A percentile compares a stretch with the other conserved stretches of the same genome.
Conservation (phyloP, 2,113 vertebrate species). For the Takifugu flavidus region DNA sequence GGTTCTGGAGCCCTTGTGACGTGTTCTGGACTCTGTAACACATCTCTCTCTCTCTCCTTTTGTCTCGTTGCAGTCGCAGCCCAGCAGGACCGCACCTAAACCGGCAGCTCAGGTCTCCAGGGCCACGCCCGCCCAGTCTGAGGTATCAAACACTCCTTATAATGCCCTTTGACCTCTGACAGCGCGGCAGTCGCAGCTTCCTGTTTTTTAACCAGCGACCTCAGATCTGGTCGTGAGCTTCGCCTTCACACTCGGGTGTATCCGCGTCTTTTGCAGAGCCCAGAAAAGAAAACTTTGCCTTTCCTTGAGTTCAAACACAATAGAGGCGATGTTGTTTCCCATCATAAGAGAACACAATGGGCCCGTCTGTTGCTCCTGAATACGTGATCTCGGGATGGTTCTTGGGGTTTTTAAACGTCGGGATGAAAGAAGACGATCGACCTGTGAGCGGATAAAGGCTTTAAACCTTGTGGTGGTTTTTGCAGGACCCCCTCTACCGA, state of each 20-base stretch:
- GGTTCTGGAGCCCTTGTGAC: no score
- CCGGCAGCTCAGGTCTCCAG: slow-evolving; percentile 61
- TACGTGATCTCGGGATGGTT: no score
- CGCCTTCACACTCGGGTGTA: slow-evolving; percentile 21
- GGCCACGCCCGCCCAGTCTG: slow-evolving; percentile 64
- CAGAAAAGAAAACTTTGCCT: slow-evolving; percentile 28
- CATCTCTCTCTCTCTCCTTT: not conserved
- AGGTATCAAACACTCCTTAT: slow-evolving; percentile 61
- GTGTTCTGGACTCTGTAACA: not conserved
- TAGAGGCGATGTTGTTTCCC: not conserved
- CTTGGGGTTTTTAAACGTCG: no score
- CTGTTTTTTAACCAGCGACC: not conserved
- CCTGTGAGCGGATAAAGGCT: no score
- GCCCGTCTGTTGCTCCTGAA: no score
- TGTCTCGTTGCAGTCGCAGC: slow-evolving; percentile 64
- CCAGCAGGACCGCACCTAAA: slow-evolving; percentile 61
- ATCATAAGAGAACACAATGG: no score
- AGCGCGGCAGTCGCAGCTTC: slow-evolving; percentile 1
- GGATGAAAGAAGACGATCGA: no score
- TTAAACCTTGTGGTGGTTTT: no score
- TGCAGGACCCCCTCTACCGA: no score
- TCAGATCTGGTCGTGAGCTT: not conserved
- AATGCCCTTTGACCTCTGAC: not conserved
- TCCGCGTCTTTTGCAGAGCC: not conserved
- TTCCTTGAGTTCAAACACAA: slow-evolving; percentile 40